Conservation (phyloP, 2,888 invertebrate genomes). For the Pammene fasciana region DNA sequence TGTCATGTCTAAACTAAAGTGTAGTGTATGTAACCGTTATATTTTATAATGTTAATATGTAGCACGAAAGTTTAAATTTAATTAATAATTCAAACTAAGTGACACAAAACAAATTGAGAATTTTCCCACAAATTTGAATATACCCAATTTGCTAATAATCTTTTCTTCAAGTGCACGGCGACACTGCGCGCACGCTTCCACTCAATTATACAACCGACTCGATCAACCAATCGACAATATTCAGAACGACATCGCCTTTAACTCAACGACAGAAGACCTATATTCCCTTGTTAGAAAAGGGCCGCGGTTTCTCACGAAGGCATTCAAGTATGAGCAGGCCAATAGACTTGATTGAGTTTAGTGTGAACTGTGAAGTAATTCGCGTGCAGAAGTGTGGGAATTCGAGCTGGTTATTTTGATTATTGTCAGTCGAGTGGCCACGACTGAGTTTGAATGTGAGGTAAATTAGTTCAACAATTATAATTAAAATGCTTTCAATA, state of each 20-base stretch:
- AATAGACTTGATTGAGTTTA: conserved; percentile 23
- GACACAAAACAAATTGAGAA: conserved; percentile 1
- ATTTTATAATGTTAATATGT: too few species aligned
- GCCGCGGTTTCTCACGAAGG: conserved; percentile 22
- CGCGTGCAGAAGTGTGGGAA: conserved; percentile 25
- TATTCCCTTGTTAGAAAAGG: neutral
- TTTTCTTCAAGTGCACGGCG: conserved; percentile 24
- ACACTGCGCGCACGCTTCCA: conserved; percentile 14
- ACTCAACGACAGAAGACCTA: neutral
- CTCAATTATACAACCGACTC: conserved; percentile 14
- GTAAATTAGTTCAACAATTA: neutral
- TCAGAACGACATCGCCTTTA: neutral
- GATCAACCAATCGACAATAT: conserved; percentile 3
- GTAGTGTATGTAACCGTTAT: too few species aligned
- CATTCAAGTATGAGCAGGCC: conserved; percentile 15
- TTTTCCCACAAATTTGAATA: conserved; percentile 24
- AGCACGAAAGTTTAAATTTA: too few species aligned
- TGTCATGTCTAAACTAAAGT: too few species aligned
- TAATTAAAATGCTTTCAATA: neutral
- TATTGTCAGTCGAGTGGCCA: conserved; percentile 3
- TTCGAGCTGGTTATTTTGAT: neutral
- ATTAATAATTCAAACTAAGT: too few species aligned
- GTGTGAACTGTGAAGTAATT: conserved; percentile 9
- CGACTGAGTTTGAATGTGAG: neutral
- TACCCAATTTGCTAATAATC: conserved; percentile 4